Evolutionary conservation across 2,888 invertebrate species (phyloP), one percentile per base, ranked within the genome.

Genomic region (Clunio marinus): DNA sequence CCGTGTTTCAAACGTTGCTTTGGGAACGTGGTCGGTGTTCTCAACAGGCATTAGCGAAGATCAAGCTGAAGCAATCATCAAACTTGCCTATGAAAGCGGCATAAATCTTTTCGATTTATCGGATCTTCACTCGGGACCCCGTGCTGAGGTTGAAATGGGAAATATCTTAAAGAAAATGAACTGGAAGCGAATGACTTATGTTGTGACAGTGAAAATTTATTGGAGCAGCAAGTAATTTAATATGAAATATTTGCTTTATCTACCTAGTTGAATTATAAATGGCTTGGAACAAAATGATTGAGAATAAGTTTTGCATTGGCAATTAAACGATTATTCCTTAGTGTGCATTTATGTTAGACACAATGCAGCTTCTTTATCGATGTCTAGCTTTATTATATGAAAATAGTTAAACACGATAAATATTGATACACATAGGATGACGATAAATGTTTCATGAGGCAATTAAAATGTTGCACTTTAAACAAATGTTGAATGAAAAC

Each of bases 101-200:
- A 93, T 97, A 75, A 97, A 97, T 80, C 84, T 96, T 70, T 97
- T 97, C 80, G 97, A 97, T 80, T 84, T 96, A 70, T 95, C 95
- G 13, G 96, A 97, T 80, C 94, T 95, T 10, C 91, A 92, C 79
- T 91, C 90, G 74, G 68, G 68, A 37, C 41, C 41, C 10, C 57
- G 68, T 15, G 92, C 93, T 3, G 97, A 97, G 81, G 86, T 88
- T 28, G 91, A 96, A 78, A 83, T 97, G 69, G 97, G 96, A 28
- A 88, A 89, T 76, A 93, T 97, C 73, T 81, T 97, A 72, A 88
- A 92, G 78, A 88, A 93, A 75, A 88, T 92, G 74, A 88, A 86
- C 72, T 96, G 96, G 87, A 91, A 91, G 79, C 85, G 93, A 72
- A 88, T 89, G 55, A 88, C 90, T 75, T 92, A 93, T 77, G 90